Base-by-base conservation (phyloP, 1,140 invertebrate species). In the Platyscapa corneri region DNA sequence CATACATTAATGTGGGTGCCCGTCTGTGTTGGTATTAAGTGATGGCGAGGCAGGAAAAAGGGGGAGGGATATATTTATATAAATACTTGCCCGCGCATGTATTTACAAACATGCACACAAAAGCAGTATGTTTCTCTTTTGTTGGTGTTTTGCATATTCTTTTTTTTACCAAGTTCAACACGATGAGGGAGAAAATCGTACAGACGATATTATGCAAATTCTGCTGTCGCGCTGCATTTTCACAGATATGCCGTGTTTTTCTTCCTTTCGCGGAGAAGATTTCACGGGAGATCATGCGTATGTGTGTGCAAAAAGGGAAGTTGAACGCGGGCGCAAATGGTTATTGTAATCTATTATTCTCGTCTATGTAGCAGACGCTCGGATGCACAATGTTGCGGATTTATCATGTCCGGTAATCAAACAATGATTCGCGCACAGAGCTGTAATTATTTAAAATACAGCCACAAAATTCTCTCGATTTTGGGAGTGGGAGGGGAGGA, bases 361-460 rank as follows among this genome's bases (percentile, higher is more conserved):
- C 27, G 32, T 3, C 60, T 14, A 65, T 65, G 60, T 83, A 53
- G 42, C 27, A 49, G 10, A 82, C 7, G 60, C 37, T 30, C 20
- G 23, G 27, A 12, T n/a, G 34, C 23, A 74, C 79, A 53, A 81
- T 70, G 2, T n/a, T 49, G 42, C 8, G 27, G 56, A 75, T 75
- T 75, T 53, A 75, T 83, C 53, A 64, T 76, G 46, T n/a, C 1
- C 77, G 76, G 64, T 80, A 37, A 85, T 75, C 77, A 80, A 81
- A 85, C 46, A 81, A 65, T 81, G 64, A 56, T 18, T 30, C 10
- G 20, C 42, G 37, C 75, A 67, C 18, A 20, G 18, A 39, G 8
- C 42, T 84, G 32, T 75, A 85, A 85, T 85, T 85, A 85, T 80
- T 80, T 79, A 74, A 85, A 80, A 85, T 79, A 65, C 46, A 75